Conservation (phyloP, 23 tunicate genomes). For the Pegea sp. region DNA sequence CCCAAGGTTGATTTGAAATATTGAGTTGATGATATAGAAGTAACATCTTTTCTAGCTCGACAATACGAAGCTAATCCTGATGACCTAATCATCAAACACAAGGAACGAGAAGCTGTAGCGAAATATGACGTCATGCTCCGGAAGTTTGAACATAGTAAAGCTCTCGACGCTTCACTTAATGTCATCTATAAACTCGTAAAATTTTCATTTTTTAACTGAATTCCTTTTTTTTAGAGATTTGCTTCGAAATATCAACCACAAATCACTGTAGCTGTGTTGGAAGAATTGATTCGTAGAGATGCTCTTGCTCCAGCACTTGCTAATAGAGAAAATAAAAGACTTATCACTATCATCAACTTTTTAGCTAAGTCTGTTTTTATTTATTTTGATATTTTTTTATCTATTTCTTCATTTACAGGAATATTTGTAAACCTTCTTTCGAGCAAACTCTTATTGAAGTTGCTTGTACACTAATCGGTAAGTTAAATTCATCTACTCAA, state of each 20-base stretch:
- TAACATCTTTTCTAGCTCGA: slow-evolving; percentile 12
- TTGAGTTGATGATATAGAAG: background rate
- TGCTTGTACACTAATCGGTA: background rate
- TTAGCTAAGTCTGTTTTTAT: slow-evolving; percentile 10
- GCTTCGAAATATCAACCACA: slow-evolving; percentile 21
- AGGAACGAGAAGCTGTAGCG: slow-evolving; percentile 10
- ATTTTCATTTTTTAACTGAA: background rate
- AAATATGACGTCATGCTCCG: slow-evolving; percentile 50
- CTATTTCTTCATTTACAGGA: background rate
- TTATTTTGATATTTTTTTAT: slow-evolving; percentile 1
- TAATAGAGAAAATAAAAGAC: slow-evolving; percentile 18
- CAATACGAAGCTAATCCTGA: slow-evolving; percentile 31
- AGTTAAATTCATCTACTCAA: no score
- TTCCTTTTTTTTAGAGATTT: background rate
- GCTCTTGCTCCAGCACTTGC: slow-evolving; percentile 31
- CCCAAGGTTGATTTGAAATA: background rate
- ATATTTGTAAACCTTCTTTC: no score
- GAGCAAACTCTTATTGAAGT: background rate
- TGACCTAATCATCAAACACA: slow-evolving; percentile 27
- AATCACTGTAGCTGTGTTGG: slow-evolving; percentile 49
- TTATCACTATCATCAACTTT: slow-evolving; percentile 16
- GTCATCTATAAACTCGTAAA: slow-evolving; percentile 1
- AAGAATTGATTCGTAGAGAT: slow-evolving; percentile 50
- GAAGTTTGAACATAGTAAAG: slow-evolving; percentile 57
- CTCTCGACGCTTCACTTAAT: slow-evolving; percentile 36